Percentiles rank a stretch among this genome's conserved stretches.
These are phyloP conservation scores for Drosophila rufa DNA, from an alignment of 1,140 invertebrate genomes.

Conservation along the genomic window DNA sequence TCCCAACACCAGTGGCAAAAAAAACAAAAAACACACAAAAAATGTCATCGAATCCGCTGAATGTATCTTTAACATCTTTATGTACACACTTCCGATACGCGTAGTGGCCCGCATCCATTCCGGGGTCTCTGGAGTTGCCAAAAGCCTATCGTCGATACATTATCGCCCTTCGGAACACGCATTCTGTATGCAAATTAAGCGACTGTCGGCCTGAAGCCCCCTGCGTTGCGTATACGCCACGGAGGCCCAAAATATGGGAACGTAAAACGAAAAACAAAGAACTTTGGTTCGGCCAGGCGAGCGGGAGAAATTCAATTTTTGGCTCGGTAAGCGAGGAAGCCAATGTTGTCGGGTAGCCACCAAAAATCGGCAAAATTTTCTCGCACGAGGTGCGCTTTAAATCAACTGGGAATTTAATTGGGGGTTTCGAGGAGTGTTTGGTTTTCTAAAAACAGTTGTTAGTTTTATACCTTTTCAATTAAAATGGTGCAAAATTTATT, in stretches of 20 bases:
- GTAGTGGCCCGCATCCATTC: background rate
- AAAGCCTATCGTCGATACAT: constrained; percentile 60
- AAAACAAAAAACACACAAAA: constrained; percentile 12
- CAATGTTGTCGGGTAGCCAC: constrained; percentile 14
- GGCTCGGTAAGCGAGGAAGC: background rate
- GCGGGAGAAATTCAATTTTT: constrained; percentile 61
- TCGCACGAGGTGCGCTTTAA: background rate
- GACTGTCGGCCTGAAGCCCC: background rate
- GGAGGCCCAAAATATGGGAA: constrained; percentile 25
- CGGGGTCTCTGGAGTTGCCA: constrained; percentile 27
- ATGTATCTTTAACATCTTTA: constrained; percentile 56
- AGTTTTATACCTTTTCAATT: constrained; percentile 16
- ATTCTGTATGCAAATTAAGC: constrained; percentile 64
- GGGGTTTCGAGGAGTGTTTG: background rate
- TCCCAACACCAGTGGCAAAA: constrained; percentile 14
- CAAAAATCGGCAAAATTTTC: constrained; percentile 22
- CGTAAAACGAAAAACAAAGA: constrained; percentile 18
- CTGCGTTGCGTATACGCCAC: constrained; percentile 33
- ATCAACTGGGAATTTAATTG: background rate
- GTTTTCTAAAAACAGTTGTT: background rate
- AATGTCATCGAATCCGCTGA: constrained; percentile 52
- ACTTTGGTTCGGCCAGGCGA: background rate
- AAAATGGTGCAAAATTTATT: constrained; percentile 14
- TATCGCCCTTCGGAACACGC: constrained; percentile 36
- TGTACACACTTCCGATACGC: constrained; percentile 29